Evolutionary conservation across 2,113 vertebrate genomes (phyloP).

Genomic region (Leptobrachium leishanense): DNA sequence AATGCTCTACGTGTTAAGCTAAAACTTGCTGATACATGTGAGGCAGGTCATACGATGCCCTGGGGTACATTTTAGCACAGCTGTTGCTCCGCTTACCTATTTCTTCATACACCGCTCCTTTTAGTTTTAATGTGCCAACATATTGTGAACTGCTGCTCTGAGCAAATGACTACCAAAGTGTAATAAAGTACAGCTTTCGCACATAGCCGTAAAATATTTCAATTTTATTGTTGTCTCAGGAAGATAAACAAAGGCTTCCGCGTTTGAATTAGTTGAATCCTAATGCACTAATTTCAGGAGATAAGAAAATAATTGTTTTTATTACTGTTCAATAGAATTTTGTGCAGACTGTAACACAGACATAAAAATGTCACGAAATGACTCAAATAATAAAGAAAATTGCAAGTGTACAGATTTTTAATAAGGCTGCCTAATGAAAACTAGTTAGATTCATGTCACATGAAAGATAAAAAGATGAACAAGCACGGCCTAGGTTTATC

Average conservation of each 20-base stretch:
- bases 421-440: constrained; percentile 28
- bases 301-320: constrained; percentile 48
- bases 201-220: constrained; percentile 6
- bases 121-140: constrained; percentile 7
- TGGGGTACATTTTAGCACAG: background rate
- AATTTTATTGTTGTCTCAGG: constrained; percentile 10
- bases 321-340: constrained; percentile 30
- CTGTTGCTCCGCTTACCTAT: background rate
- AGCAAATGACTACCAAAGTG: background rate
- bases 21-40: background rate
- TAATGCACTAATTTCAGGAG: constrained; percentile 28
- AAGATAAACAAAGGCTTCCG: constrained; percentile 26
- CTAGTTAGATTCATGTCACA: background rate
- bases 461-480: background rate
- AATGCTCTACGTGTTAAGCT: background rate
- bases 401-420: constrained; percentile 34
- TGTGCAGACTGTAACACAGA: constrained; percentile 10
- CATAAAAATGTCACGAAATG: constrained; percentile 28
- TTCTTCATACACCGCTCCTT: background rate
- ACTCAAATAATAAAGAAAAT: constrained; percentile 27
- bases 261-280: constrained; percentile 9
- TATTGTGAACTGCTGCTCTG: constrained; percentile 6
- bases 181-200: constrained; percentile 17
- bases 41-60: background rate
- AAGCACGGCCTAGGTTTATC: background rate